These are phyloP conservation scores for Sinhomidia bicolor DNA, from an alignment of 2,888 invertebrate genomes.

Conservation along the genomic window DNA sequence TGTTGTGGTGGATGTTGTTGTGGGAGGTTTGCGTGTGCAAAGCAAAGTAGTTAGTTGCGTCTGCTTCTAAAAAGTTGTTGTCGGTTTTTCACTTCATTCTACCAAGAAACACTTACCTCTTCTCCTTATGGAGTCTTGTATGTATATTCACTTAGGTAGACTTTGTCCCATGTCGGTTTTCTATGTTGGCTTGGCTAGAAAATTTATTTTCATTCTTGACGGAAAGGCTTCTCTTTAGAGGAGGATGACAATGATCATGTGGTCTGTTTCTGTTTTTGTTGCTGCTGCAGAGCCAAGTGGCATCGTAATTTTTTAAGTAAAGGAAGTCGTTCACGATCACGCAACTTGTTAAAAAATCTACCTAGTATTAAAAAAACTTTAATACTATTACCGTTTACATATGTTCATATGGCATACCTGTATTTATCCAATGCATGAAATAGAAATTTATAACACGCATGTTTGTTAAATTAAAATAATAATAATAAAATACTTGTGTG, in stretches of 20 bases:
- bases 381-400: background rate
- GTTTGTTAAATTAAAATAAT: background rate
- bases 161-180: conserved; percentile 39
- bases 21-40: conserved; percentile 32
- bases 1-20: background rate
- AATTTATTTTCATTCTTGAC: conserved; percentile 68
- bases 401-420: conserved; percentile 1
- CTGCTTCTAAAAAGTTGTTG: conserved; percentile 1
- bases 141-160: background rate
- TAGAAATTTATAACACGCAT: conserved; percentile 46
- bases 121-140: conserved; percentile 40
- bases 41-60: background rate
- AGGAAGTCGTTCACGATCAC: conserved; percentile 78
- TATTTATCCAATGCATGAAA: conserved; percentile 49
- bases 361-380: background rate
- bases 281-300: conserved; percentile 47
- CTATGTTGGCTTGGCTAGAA: conserved; percentile 19
- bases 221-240: conserved; percentile 74
- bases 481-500: conserved; percentile 17
- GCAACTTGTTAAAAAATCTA: conserved; percentile 73
- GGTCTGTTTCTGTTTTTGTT: conserved; percentile 12
- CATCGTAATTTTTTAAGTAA: conserved; percentile 62
- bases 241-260: conserved; percentile 8
- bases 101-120: background rate
- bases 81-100: conserved; percentile 7